A percentile compares a stretch with the other conserved stretches of the same genome.
Conservation (phyloP, 1,140 invertebrate species). For the Diorhabda carinulata region DNA sequence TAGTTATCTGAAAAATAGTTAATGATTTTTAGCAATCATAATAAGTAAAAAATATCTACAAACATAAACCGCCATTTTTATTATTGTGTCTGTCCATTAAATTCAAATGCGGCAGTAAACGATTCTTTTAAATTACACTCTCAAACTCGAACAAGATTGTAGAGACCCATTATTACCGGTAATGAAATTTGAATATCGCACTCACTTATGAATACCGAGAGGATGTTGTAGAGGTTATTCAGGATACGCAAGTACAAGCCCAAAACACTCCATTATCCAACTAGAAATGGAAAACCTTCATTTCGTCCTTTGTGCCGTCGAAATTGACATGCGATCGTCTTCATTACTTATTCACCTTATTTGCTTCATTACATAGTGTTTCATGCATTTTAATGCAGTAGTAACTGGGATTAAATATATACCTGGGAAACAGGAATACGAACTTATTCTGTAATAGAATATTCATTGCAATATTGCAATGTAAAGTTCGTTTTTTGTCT, state of each 20-base stretch:
- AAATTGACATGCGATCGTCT: conserved; percentile 36
- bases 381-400: conserved; percentile 30
- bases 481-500: too few species aligned
- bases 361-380: conserved; percentile 30
- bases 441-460: too few species aligned
- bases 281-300: neutral
- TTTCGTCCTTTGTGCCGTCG: conserved; percentile 5
- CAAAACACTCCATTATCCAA: conserved; percentile 2
- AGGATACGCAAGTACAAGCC: neutral
- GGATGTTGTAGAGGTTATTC: neutral
- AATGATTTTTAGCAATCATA: too few species aligned
- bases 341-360: conserved; percentile 38
- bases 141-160: neutral
- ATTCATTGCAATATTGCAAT: too few species aligned
- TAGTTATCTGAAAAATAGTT: too few species aligned
- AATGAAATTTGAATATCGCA: neutral
- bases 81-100: too few species aligned
- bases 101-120: neutral
- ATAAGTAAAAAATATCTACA: too few species aligned
- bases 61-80: too few species aligned
- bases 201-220: conserved; percentile 2
- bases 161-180: neutral
- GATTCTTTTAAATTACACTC: neutral
- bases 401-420: conserved; percentile 15
- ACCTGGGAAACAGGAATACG: too few species aligned